Conservation (phyloP, 2,797 vertebrate genomes). For the Cyclopterus lumpus region DNA sequence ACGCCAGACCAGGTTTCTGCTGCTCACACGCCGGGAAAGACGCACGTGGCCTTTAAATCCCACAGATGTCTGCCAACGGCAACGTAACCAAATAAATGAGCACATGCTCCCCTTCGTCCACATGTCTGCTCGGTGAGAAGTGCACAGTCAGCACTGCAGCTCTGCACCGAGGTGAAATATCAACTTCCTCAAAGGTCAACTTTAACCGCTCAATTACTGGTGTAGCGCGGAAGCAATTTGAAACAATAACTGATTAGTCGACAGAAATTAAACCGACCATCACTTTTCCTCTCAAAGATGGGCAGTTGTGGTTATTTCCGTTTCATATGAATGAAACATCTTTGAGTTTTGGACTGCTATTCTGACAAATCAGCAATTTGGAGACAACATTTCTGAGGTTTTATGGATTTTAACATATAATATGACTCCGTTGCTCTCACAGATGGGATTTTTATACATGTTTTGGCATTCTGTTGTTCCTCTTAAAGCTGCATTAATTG, state of each 20-base stretch:
- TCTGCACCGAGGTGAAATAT: neutral
- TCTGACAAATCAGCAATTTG: neutral
- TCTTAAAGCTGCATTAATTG: neutral
- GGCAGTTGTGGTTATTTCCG: neutral
- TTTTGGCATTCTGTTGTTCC: neutral
- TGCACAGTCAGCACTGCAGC: conserved; percentile 17
- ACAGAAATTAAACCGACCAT: neutral
- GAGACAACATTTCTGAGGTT: neutral
- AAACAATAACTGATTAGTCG: neutral
- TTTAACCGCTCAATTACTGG: neutral
- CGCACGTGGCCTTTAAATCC: conserved; percentile 45
- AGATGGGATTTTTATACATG: neutral
- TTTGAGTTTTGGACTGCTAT: neutral
- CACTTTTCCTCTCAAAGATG: neutral
- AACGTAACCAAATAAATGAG: conserved; percentile 53
- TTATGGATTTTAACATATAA: neutral
- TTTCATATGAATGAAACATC: neutral
- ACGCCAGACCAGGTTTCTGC: conserved; percentile 51
- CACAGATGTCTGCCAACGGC: conserved; percentile 50
- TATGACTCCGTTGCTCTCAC: neutral
- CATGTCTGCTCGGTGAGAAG: conserved; percentile 40
- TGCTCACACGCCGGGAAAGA: conserved; percentile 46
- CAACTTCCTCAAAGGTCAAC: neutral
- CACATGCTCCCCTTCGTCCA: conserved; percentile 25
- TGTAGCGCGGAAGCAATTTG: neutral